A percentile compares a stretch with the other conserved stretches of the same genome.
Evolutionary conservation across 2,113 vertebrate genomes (phyloP).

Genomic region (Elephas maximus): DNA sequence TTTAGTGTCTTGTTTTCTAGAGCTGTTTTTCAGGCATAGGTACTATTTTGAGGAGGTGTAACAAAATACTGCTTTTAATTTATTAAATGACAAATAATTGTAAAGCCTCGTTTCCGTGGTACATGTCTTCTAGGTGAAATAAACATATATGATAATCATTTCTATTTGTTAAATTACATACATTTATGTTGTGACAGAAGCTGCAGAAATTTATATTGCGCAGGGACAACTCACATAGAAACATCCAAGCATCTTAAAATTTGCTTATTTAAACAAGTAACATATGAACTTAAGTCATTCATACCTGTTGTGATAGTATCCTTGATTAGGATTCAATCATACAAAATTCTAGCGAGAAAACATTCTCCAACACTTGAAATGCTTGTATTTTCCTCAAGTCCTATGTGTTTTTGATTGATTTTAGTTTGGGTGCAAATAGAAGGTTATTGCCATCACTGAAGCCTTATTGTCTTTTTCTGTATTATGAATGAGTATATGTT

Average conservation of each 20-base stretch:
- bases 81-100: conserved; percentile 51
- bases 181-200: conserved; percentile 57
- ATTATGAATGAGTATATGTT: conserved; percentile 52
- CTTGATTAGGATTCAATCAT: conserved; percentile 21
- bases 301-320: conserved; percentile 25
- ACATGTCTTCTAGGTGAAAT: conserved; percentile 48
- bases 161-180: conserved; percentile 46
- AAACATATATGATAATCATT: conserved; percentile 57
- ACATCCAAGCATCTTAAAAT: conserved; percentile 44
- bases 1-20: conserved; percentile 52
- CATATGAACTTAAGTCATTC: conserved; percentile 44
- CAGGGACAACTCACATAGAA: not conserved
- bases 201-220: conserved; percentile 62
- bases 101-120: conserved; percentile 51
- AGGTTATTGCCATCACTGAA: conserved; percentile 63
- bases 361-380: conserved; percentile 40
- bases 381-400: conserved; percentile 49
- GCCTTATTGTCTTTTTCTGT: conserved; percentile 43
- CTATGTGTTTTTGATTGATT: conserved; percentile 44
- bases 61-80: conserved; percentile 60
- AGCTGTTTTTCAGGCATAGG: conserved; percentile 25
- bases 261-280: conserved; percentile 64
- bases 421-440: conserved; percentile 35
- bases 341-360: conserved; percentile 53
- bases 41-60: conserved; percentile 30